phyloP scores from a whole-genome alignment of 2,113 vertebrate genomes.

The Rutilus rutilus region DNA sequence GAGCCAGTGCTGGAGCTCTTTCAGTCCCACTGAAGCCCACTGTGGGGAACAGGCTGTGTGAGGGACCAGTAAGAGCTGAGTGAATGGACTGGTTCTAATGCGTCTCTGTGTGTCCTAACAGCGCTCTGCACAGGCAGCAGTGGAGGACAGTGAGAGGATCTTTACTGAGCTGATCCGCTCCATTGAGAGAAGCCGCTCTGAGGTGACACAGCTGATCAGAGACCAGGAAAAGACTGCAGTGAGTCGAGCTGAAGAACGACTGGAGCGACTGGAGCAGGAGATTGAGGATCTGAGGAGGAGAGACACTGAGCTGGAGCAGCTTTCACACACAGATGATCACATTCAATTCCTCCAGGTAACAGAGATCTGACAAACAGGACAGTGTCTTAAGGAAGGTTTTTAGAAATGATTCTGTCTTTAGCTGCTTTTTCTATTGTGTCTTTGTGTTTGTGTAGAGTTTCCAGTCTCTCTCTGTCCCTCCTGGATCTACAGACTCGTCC shows the following conservation, averaged over 20 bases:
- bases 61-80: too few species aligned
- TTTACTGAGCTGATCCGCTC: constrained; percentile 48
- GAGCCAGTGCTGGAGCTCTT: too few species aligned
- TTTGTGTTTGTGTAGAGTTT: constrained; percentile 28
- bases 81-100: neutral
- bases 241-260: constrained; percentile 27
- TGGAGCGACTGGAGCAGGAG: constrained; percentile 49
- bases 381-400: neutral
- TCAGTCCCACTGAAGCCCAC: too few species aligned
- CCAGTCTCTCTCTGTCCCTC: constrained; percentile 4
- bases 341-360: constrained; percentile 11
- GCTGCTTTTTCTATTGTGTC: too few species aligned
- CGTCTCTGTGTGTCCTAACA: constrained; percentile 4
- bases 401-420: neutral
- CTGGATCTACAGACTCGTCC: too few species aligned
- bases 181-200: constrained; percentile 49
- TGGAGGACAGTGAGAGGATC: constrained; percentile 48
- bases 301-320: constrained; percentile 48
- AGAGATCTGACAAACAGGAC: neutral
- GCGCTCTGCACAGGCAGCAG: constrained; percentile 51
- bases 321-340: neutral
- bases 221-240: constrained; percentile 24
- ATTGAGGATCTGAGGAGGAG: constrained; percentile 54
- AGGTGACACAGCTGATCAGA: constrained; percentile 38
- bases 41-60: too few species aligned